Base-by-base conservation (phyloP, 2,888 invertebrate genomes). In the Hydriomena furcata region DNA sequence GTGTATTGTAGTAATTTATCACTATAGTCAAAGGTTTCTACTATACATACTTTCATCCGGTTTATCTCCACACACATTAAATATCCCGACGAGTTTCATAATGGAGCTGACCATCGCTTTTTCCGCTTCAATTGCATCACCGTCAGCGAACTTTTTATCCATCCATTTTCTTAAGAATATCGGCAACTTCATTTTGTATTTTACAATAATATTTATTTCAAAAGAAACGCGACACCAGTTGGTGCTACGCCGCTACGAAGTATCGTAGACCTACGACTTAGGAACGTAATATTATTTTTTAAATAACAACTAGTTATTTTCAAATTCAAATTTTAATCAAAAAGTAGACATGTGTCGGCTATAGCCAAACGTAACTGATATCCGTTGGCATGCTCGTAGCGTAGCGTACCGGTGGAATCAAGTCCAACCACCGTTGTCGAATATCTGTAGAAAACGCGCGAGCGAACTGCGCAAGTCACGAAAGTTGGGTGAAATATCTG, bases 41-140 rank as follows among this genome's bases (percentile, higher is more conserved):
- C 3, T 7, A 5, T 36, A 36, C 27, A n/a, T 34, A 60, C 79
- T 71, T 63, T 52, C 52, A 23, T 35, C 3, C 68, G 68, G 46
- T 8, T 60, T 64, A 47, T 79, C 78, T 0, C 79, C 79, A 48
- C 79, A 82, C 0, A 79, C 66, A 38, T 82, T 75, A 31, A 62
- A 66, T 17, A 81, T 75, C 0, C 82, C 82, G 25, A 79, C 79
- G 6, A 77, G 43, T 28, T 55, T 60, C 57, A 76, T 74, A 2
- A 82, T 74, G 3, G 46, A 60, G 51, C 66, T 74, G 23, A 82
- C 59, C 69, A 81, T 73, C 10, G 49, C 54, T 53, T 74, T 80
- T 2, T 73, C 66, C 1, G 61, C 60, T 10, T 68, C 66, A 23
- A 81, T 65, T 0, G 75, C 78, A 52, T 81, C 73, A 1, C 57